A percentile compares a stretch with the other conserved stretches of the same genome.
These are phyloP conservation scores for Peribatodes rhomboidaria DNA, from an alignment of 2,888 invertebrate genomes.

Conservation along the genomic window DNA sequence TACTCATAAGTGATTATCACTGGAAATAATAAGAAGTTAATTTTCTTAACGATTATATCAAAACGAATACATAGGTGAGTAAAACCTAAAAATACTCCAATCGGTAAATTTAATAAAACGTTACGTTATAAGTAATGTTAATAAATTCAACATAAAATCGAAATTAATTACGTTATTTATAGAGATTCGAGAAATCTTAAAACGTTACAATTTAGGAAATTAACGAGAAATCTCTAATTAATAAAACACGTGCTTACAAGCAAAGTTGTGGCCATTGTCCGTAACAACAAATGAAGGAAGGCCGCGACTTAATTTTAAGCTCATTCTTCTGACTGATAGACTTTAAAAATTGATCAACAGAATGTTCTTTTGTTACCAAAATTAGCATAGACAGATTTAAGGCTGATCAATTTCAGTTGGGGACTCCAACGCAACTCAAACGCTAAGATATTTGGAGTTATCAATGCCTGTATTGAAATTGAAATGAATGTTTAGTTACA, in stretches of 20 bases:
- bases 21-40: not conserved
- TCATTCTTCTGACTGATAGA: too few relatives aligned
- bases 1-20: constrained; percentile 1
- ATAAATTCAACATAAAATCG: constrained; percentile 34
- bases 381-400: too few relatives aligned
- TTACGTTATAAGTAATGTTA: constrained; percentile 29
- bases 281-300: constrained; percentile 19
- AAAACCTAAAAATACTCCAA: constrained; percentile 41
- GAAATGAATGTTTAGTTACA: not conserved
- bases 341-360: too few relatives aligned
- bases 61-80: constrained; percentile 4
- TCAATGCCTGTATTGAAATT: not conserved
- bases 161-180: constrained; percentile 40
- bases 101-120: constrained; percentile 22
- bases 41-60: constrained; percentile 8
- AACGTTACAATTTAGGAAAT: constrained; percentile 48
- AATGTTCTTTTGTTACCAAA: too few relatives aligned
- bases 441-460: too few relatives aligned
- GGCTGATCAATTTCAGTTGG: too few relatives aligned
- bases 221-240: constrained; percentile 7
- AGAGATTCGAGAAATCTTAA: constrained; percentile 61
- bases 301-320: not conserved
- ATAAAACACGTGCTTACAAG: constrained; percentile 17
- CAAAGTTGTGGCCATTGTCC: constrained; percentile 24
- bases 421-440: too few relatives aligned